A percentile compares a stretch with the other conserved stretches of the same genome.
phyloP scores from a whole-genome alignment of 1,140 invertebrate genomes.

The Zaprionus ghesquierei region DNA sequence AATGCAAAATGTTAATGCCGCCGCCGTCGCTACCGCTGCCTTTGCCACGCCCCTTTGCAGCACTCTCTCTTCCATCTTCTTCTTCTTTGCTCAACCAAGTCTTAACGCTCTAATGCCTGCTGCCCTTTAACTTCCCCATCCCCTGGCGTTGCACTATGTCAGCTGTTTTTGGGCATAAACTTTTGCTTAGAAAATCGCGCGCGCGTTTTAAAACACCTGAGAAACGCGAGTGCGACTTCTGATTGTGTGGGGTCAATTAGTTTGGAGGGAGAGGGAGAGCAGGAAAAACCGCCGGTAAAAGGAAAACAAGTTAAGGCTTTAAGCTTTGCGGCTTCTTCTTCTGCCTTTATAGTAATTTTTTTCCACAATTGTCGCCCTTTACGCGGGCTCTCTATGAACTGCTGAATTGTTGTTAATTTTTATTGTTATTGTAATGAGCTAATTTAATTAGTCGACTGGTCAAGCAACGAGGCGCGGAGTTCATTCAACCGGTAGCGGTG shows the following conservation, averaged over 20 bases:
- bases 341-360: conserved; percentile 22
- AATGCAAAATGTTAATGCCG: conserved; percentile 53
- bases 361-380: neutral
- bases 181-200: neutral
- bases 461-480: conserved; percentile 17
- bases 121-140: too few relatives aligned
- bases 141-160: conserved; percentile 37
- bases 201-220: conserved; percentile 33
- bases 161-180: conserved; percentile 17
- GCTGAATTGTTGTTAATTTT: conserved; percentile 8
- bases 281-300: neutral
- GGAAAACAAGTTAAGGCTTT: neutral
- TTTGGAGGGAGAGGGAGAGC: too few relatives aligned
- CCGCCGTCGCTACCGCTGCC: conserved; percentile 4
- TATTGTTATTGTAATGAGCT: conserved; percentile 41
- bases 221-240: conserved; percentile 12
- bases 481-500: conserved; percentile 34
- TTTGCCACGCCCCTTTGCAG: neutral
- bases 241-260: conserved; percentile 28
- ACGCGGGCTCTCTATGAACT: neutral
- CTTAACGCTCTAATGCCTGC: conserved; percentile 70
- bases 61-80: neutral
- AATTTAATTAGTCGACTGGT: conserved; percentile 45
- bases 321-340: neutral
- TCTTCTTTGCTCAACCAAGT: neutral